Base-by-base conservation (phyloP, 2,888 invertebrate species). In the Lucinisca nassula region DNA sequence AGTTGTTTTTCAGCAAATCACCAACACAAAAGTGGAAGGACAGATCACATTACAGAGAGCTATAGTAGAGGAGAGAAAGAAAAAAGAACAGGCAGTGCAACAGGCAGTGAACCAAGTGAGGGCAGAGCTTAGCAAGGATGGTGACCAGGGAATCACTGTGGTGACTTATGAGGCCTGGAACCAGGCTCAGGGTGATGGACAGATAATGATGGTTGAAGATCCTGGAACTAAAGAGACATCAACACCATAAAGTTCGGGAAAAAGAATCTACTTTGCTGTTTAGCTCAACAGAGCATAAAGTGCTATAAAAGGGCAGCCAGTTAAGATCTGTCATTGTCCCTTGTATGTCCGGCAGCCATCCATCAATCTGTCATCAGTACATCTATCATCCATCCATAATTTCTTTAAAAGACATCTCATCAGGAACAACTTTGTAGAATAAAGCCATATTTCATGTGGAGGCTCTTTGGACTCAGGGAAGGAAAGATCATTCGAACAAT, bases 81-180 rank as follows among this genome's bases (percentile, higher is more conserved):
- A 96, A 87, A 95, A 95, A 85, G 96, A 96, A 75, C 93, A 95
- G 4, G 96, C 96, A 6, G 91, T 96, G 2, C 95, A 96, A 86
- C 95, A 96, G 84, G 96, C 96, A 0, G 85, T 95, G 58, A 93
- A 93, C 1, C 94, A 95, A 67, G 95, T 94, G 0, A 87, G 95
- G 17, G 92, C 94, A 0, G 95, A 95, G 67, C 92, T 95, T 80
- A 94, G 95, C 49, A 95, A 95, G 35, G 95, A 95, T 87, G 92
- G 92, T 49, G 94, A 93, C 85, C 82, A 92, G 73, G 89, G 91
- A 24, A 94, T 95, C 0, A 94, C 94, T 8, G 95, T 95, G 61
- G 94, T 95, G 78, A 85, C 90, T 12, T 90, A 90, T 32, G 90
- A 90, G 67, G 58, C 83, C 17, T 79, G 75, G 35, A 67, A 67